A percentile compares a stretch with the other conserved stretches of the same genome.
phyloP scores from a whole-genome alignment of 2,888 invertebrate genomes.

The Psococerastis gibbosa region DNA sequence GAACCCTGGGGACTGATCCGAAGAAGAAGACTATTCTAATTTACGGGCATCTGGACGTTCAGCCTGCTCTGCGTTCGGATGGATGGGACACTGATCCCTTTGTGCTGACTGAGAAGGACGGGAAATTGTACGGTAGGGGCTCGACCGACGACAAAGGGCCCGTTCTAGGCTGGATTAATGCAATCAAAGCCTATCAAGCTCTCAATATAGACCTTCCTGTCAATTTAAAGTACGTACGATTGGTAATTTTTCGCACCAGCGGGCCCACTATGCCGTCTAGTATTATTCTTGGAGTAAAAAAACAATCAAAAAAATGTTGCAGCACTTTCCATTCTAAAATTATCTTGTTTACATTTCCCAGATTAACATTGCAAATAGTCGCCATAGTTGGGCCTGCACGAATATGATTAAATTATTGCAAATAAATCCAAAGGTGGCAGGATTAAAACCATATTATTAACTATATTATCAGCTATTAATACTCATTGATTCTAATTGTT shows the following conservation, averaged over 20 bases:
- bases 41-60: conserved; percentile 97
- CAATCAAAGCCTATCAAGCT: conserved; percentile 70
- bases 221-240: conserved; percentile 33
- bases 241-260: not conserved
- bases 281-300: not conserved
- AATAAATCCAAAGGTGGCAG: no score
- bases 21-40: conserved; percentile 83
- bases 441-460: no score
- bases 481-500: no score
- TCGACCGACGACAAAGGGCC: conserved; percentile 90
- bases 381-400: no score
- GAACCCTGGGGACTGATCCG: conserved; percentile 56
- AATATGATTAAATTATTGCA: no score
- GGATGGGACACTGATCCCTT: conserved; percentile 96
- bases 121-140: conserved; percentile 80
- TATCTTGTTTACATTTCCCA: no score
- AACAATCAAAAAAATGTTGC: conserved; percentile 2
- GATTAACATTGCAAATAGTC: conserved; percentile 2
- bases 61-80: conserved; percentile 80
- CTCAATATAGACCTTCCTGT: conserved; percentile 41
- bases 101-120: conserved; percentile 66
- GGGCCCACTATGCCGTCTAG: no score
- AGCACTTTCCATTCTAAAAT: no score
- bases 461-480: no score
- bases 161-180: conserved; percentile 89